These are phyloP conservation scores for Drosophila watanabei DNA, from an alignment of 1,140 invertebrate genomes.

Conservation along the genomic window DNA sequence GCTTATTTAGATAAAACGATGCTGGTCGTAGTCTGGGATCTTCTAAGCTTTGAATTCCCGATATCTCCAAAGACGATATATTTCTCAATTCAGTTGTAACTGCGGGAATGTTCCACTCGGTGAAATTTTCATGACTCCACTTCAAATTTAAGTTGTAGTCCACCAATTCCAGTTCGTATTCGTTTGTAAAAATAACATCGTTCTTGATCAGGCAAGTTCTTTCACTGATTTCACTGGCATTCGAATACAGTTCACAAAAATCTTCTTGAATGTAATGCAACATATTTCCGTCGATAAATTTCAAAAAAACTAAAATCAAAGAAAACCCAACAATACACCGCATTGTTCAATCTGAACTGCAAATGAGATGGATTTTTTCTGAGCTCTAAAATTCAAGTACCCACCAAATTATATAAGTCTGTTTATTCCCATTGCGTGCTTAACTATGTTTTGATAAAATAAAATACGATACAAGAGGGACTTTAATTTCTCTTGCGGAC, in stretches of 20 bases:
- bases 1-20: not conserved
- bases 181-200: not conserved
- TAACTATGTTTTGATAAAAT: not conserved
- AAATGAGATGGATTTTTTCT: not conserved
- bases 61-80: not conserved
- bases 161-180: not conserved
- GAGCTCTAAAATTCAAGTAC: not conserved
- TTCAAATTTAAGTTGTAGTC: not conserved
- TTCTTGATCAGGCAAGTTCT: not conserved
- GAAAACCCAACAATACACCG: not conserved
- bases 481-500: not conserved
- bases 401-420: not conserved
- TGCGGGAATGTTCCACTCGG: not conserved
- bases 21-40: not conserved
- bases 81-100: not conserved
- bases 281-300: not conserved
- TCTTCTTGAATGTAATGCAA: not conserved
- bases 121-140: not conserved
- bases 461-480: not conserved
- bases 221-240: not conserved
- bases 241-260: not conserved
- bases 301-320: not conserved
- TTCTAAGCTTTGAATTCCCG: not conserved
- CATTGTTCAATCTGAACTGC: not conserved
- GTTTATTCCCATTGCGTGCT: not conserved